Evolutionary conservation across 2,888 invertebrate genomes (phyloP).

Genomic region (Coleophora deauratella): DNA sequence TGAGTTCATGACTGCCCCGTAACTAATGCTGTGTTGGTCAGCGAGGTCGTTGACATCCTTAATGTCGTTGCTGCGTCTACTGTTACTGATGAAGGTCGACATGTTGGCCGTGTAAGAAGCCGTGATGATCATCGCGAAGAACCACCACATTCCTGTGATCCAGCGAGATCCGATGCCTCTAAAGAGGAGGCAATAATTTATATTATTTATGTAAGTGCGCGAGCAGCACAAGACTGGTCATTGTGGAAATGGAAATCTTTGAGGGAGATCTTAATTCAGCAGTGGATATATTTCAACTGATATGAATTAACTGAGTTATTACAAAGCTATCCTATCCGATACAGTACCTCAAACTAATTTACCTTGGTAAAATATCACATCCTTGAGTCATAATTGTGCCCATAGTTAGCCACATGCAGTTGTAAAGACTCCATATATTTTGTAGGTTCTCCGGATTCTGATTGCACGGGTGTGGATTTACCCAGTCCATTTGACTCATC

Average conservation of each 20-base stretch:
- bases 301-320: too few relatives aligned
- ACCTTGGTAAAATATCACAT: slow-evolving; percentile 93
- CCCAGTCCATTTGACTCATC: slow-evolving; percentile 93
- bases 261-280: too few relatives aligned
- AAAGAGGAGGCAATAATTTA: slow-evolving; percentile 1
- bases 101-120: slow-evolving; percentile 85
- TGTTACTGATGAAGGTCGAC: slow-evolving; percentile 88
- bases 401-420: slow-evolving; percentile 94
- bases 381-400: slow-evolving; percentile 95
- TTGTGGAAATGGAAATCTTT: too few relatives aligned
- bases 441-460: slow-evolving; percentile 87
- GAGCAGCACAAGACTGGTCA: too few relatives aligned
- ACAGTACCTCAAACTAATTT: too few relatives aligned
- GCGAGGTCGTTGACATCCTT: slow-evolving; percentile 87
- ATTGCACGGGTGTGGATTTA: slow-evolving; percentile 93
- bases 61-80: slow-evolving; percentile 86
- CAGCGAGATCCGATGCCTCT: slow-evolving; percentile 93
- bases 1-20: slow-evolving; percentile 85
- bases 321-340: too few relatives aligned
- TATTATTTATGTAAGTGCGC: too few relatives aligned
- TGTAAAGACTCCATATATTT: slow-evolving; percentile 89
- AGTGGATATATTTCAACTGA: too few relatives aligned
- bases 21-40: slow-evolving; percentile 88
- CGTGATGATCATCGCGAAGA: slow-evolving; percentile 92
- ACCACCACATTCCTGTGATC: slow-evolving; percentile 94